phyloP scores from a whole-genome alignment of 2,113 vertebrate genomes.

The Chitala chitala region DNA sequence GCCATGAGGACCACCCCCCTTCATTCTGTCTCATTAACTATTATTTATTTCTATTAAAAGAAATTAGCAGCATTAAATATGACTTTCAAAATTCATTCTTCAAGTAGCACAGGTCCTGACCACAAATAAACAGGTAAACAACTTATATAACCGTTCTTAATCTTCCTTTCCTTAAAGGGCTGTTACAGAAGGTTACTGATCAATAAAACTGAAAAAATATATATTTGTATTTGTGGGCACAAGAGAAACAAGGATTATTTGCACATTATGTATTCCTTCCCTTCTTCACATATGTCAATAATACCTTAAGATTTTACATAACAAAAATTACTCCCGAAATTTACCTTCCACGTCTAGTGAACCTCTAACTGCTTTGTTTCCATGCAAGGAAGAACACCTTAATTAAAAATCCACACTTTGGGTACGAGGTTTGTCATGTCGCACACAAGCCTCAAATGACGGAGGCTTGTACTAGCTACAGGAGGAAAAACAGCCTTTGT shows the following conservation, averaged over 20 bases:
- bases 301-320: too few species aligned
- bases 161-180: not conserved
- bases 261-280: not conserved
- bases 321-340: too few species aligned
- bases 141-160: not conserved
- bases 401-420: too few species aligned
- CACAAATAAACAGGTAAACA: not conserved
- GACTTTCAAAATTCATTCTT: constrained; percentile 34
- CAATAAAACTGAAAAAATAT: too few species aligned
- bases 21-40: not conserved
- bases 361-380: too few species aligned
- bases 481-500: too few species aligned
- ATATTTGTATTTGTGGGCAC: not conserved
- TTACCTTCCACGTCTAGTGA: too few species aligned
- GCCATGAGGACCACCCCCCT: not conserved
- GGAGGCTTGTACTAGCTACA: too few species aligned
- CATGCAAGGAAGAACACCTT: too few species aligned
- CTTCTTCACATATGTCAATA: not conserved
- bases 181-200: too few species aligned
- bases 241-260: not conserved
- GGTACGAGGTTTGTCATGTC: too few species aligned
- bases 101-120: not conserved
- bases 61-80: constrained; percentile 7
- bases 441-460: too few species aligned
- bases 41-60: not conserved